These are phyloP conservation scores for Zosterops borbonicus DNA, from an alignment of 2,113 vertebrate genomes.

Conservation along the genomic window DNA sequence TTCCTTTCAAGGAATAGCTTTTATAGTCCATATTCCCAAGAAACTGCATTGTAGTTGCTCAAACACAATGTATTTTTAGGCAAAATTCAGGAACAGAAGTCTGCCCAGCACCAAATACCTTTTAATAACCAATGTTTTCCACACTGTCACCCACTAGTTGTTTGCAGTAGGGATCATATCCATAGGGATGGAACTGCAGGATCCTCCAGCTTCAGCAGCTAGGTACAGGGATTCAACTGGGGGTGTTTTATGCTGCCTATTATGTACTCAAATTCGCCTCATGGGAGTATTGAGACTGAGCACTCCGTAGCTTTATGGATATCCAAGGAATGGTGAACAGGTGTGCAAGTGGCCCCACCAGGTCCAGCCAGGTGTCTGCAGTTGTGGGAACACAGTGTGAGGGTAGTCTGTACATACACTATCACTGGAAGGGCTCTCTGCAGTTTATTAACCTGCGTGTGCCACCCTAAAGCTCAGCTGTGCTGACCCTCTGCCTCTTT, in stretches of 20 bases:
- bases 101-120: neutral
- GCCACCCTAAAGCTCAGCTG: neutral
- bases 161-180: neutral
- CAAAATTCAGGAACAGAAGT: neutral
- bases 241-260: neutral
- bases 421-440: neutral
- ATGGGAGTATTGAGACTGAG: neutral
- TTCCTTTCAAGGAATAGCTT: neutral
- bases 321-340: neutral
- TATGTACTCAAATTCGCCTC: rapidly evolving
- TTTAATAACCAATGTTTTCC: neutral
- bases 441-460: neutral
- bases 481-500: neutral
- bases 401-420: neutral
- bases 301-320: neutral
- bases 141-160: neutral
- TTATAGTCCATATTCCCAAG: neutral
- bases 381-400: neutral
- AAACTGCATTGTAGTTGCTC: neutral
- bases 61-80: neutral
- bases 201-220: neutral
- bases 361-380: neutral
- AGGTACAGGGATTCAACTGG: rapidly evolving
- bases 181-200: neutral
- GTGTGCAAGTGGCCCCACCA: neutral